Conservation (phyloP, 23 tunicate species). For the Trididemnum clinides region DNA sequence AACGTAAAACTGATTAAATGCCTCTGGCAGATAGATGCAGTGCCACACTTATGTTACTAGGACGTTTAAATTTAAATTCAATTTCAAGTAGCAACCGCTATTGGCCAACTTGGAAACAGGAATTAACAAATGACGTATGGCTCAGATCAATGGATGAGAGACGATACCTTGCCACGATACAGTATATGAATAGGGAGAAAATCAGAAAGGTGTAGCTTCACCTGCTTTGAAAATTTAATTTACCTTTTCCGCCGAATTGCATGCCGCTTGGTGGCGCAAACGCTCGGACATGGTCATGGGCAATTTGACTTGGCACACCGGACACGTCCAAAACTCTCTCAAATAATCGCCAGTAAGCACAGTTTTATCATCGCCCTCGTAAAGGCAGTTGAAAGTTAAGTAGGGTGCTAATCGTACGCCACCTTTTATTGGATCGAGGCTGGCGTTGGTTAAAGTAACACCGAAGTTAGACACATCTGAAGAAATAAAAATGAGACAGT, state of each 20-base stretch:
- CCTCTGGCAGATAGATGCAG: too few species aligned
- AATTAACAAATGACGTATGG: too few species aligned
- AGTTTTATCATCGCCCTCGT: slow-evolving; percentile 11
- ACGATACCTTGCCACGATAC: too few species aligned
- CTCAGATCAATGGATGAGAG: too few species aligned
- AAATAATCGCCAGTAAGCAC: slow-evolving; percentile 44
- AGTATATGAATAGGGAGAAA: too few species aligned
- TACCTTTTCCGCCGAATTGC: slow-evolving; percentile 2
- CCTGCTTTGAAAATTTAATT: too few species aligned
- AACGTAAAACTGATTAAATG: too few species aligned
- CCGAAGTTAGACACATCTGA: slow-evolving; percentile 27
- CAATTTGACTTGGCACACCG: slow-evolving; percentile 58
- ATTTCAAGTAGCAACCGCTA: too few species aligned
- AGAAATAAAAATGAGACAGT: background rate
- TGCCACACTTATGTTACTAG: too few species aligned
- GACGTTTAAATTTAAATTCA: too few species aligned
- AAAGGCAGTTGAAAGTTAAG: slow-evolving; percentile 70
- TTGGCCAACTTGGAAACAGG: too few species aligned
- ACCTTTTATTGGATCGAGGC: slow-evolving; percentile 66
- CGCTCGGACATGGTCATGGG: slow-evolving; percentile 72
- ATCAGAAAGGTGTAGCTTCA: too few species aligned
- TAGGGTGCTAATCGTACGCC: slow-evolving; percentile 57
- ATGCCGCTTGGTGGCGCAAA: slow-evolving; percentile 59
- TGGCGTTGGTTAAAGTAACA: slow-evolving; percentile 37
- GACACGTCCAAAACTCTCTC: slow-evolving; percentile 88